These are phyloP conservation scores for Orchestes rusci DNA, from an alignment of 2,888 invertebrate genomes.

Conservation along the genomic window DNA sequence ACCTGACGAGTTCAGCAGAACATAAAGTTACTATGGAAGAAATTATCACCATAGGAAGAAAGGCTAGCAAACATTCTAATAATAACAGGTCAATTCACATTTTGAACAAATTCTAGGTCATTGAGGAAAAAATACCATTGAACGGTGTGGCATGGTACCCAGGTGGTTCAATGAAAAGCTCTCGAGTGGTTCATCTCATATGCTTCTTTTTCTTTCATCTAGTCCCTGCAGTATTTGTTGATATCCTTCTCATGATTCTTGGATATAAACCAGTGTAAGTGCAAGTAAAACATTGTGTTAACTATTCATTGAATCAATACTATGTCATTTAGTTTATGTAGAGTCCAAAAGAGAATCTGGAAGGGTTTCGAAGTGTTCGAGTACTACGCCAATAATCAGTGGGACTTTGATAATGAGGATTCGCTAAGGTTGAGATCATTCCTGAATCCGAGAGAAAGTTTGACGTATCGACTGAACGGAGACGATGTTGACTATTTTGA, in stretches of 20 bases:
- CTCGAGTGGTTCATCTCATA: conserved; percentile 68
- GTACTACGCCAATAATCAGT: conserved; percentile 87
- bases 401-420: conserved; percentile 76
- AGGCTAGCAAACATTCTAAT: conserved; percentile 31
- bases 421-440: conserved; percentile 50
- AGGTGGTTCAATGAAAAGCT: conserved; percentile 80
- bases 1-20: conserved; percentile 74
- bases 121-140: conserved; percentile 72
- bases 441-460: conserved; percentile 59
- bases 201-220: conserved; percentile 84
- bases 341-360: conserved; percentile 73
- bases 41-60: conserved; percentile 73
- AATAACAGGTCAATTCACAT: background rate
- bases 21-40: conserved; percentile 83
- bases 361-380: conserved; percentile 86
- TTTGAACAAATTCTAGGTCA: conserved; percentile 45
- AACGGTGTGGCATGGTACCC: conserved; percentile 80
- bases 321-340: conserved; percentile 56
- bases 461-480: conserved; percentile 63
- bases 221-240: conserved; percentile 82
- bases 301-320: background rate
- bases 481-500: conserved; percentile 65
- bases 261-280: conserved; percentile 86
- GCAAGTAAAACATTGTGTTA: background rate
- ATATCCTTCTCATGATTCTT: conserved; percentile 65